Percentiles rank a stretch among this genome's conserved stretches.
Evolutionary conservation across 2,113 vertebrate genomes (phyloP).

Genomic region (Melanerpes aurifrons): DNA sequence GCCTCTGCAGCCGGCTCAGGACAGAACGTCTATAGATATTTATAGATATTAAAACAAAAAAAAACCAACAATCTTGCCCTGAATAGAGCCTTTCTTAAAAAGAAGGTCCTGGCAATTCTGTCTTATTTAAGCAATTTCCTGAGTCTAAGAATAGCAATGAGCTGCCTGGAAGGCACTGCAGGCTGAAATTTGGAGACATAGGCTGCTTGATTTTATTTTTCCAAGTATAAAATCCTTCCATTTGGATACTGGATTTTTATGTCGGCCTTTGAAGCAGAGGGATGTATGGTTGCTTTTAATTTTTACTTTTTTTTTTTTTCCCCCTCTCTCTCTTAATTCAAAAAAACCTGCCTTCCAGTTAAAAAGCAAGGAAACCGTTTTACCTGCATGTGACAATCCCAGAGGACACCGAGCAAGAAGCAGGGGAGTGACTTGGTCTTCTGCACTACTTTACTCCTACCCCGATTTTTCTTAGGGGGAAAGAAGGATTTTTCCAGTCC

Average conservation of each 20-base stretch:
- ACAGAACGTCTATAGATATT: conserved; percentile 37
- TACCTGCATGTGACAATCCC: conserved; percentile 54
- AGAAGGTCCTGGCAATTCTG: conserved; percentile 71
- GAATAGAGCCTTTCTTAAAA: conserved; percentile 70
- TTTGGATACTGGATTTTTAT: conserved; percentile 51
- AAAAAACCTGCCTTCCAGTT: not conserved
- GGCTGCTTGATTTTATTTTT: conserved; percentile 59
- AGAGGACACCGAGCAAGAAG: conserved; percentile 44
- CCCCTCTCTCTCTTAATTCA: not conserved
- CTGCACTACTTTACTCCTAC: not conserved
- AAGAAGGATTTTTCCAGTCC: not conserved
- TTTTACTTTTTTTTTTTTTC: not conserved
- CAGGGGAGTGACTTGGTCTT: conserved; percentile 17
- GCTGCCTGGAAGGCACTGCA: conserved; percentile 72
- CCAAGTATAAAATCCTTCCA: not conserved
- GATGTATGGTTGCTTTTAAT: conserved; percentile 57
- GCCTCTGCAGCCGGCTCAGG: conserved; percentile 26
- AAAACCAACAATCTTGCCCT: conserved; percentile 53
- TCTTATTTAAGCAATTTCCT: conserved; percentile 79
- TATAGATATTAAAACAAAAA: conserved; percentile 44
- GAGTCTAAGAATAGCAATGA: conserved; percentile 76
- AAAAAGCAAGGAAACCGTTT: conserved; percentile 3
- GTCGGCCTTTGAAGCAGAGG: conserved; percentile 45
- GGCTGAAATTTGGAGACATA: conserved; percentile 71
- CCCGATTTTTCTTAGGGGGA: conserved; percentile 23